These are phyloP conservation scores for Rostratula benghalensis DNA, from an alignment of 2,113 vertebrate species.

Conservation along the genomic window DNA sequence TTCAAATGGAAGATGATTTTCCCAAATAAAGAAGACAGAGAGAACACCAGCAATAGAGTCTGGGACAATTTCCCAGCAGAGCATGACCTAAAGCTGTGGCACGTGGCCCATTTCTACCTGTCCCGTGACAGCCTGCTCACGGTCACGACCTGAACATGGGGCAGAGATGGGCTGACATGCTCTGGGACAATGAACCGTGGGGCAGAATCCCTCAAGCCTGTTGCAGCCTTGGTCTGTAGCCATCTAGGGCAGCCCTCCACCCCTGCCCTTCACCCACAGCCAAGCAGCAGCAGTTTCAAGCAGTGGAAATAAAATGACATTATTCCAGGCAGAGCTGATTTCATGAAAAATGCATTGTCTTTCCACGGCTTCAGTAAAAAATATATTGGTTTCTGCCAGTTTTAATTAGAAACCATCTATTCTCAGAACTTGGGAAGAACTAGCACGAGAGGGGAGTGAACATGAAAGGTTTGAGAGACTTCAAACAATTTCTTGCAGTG, in stretches of 20 bases:
- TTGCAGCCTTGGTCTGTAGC: not conserved
- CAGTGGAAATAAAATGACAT: not conserved
- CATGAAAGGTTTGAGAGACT: not conserved
- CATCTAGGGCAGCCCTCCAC: too few species aligned
- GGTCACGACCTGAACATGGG: not conserved
- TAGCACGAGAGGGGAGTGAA: not conserved
- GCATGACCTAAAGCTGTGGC: not conserved
- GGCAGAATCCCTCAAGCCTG: not conserved
- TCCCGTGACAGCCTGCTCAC: not conserved
- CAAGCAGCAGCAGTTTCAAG: not conserved
- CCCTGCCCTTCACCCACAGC: fast-evolving
- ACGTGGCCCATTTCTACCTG: not conserved
- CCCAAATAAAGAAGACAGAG: not conserved
- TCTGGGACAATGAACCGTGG: fast-evolving
- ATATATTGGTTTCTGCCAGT: slow-evolving; percentile 4
- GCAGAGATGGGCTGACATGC: fast-evolving
- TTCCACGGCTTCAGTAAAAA: not conserved
- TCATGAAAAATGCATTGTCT: slow-evolving; percentile 39
- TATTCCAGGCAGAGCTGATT: slow-evolving; percentile 10
- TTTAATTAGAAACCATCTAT: slow-evolving; percentile 29
- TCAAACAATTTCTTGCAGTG: not conserved
- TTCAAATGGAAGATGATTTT: not conserved
- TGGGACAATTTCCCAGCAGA: not conserved
- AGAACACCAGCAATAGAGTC: fast-evolving
- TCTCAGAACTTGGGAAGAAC: not conserved